Base-by-base conservation (phyloP, 1,140 invertebrate genomes). In the Calliopsis andreniformis region DNA sequence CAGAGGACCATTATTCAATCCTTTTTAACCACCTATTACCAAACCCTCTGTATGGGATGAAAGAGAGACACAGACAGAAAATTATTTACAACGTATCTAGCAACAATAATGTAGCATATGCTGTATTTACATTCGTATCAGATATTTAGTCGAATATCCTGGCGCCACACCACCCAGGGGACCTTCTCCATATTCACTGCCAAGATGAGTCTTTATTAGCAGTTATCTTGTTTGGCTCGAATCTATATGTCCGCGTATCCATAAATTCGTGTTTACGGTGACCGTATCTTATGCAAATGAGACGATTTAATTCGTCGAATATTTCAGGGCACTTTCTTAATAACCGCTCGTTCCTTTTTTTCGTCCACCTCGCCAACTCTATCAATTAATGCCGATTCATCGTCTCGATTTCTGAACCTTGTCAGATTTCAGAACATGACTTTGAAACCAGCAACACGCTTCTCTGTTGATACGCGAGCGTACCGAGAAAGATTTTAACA, bases 251-350 rank as follows among this genome's bases (percentile, higher is more conserved):
- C 87, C 87, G 79, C 88, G 87, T 89, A 90, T 89, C 83, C 90
- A 90, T 91, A 91, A 91, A 91, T 91, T 91, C 82, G 84, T 86
- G 84, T 90, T 91, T 89, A 91, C 90, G 85, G 80, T 88, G 89
- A 89, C 69, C 89, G 87, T 91, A 91, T 90, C 87, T 91, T 91
- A 92, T 92, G 91, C 89, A 92, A 92, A 92, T 91, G 83, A 91
- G 90, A 89, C 87, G 87, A 90, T 91, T 91, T 90, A 89, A 91
- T 91, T 87, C 87, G 80, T 58, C 82, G 80, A 85, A 88, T 89
- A 88, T 89, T 88, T 89, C 84, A 87, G 85, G 83, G 89, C 85
- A 87, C 35, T 39, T 91, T 90, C 91, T 91, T 91, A 91, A 91
- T 91, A 82, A 81, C 76, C 79, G 64, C 73, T 69, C 69, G 49